Base-by-base conservation (phyloP, 2,113 vertebrate species). In the Glaucidium brasilianum region DNA sequence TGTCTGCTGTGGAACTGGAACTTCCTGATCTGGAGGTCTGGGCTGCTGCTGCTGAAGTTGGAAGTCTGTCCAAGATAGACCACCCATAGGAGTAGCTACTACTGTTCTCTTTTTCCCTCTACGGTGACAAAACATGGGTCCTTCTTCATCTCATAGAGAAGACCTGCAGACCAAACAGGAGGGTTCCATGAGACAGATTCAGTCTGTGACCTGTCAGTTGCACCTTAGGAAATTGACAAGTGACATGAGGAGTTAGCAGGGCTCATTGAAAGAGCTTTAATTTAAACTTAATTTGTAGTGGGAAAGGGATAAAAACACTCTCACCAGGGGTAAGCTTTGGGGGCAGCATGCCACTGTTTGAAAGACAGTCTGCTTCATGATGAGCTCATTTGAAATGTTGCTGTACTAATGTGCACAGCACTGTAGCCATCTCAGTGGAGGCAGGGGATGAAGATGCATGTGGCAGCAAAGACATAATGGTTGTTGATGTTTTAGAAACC, bases 281-380 rank as follows among this genome's bases (percentile, higher is more conserved):
- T 41, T 41, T 73, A 30, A 58, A 56, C 35, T 58, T 52, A 21
- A 34, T 58, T 43, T 74, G 43, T 35, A 59, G 18, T 10, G 52
- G 15, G 13, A 64, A 58, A 26, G 21, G 17, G 15, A 27, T 34
- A 66, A 81, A 59, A 37, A 12, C 15, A 71, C 27, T 7, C 27
- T 71, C 5, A 17, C 21, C 27, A 35, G 52, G 35, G 50, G 22
- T n/a, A 41, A 66, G 12, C 41, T 29, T 4, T 75, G 29, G n/a
- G 5, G 29, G 4, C 1, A 1, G 7, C n/a, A 58, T 8, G 5
- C 14, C 10, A n/a, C 1, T 45, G 13, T 67, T 66, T 58, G 58
- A 63, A 16, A 5, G 29, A 27, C 34, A 37, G 69, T 27, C 29
- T 56, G 50, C 34, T 85, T 59, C 39, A n/a, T 20, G 12, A 27